These are phyloP conservation scores for Crax fasciolata DNA, from an alignment of 2,797 vertebrate species.

Conservation along the genomic window DNA sequence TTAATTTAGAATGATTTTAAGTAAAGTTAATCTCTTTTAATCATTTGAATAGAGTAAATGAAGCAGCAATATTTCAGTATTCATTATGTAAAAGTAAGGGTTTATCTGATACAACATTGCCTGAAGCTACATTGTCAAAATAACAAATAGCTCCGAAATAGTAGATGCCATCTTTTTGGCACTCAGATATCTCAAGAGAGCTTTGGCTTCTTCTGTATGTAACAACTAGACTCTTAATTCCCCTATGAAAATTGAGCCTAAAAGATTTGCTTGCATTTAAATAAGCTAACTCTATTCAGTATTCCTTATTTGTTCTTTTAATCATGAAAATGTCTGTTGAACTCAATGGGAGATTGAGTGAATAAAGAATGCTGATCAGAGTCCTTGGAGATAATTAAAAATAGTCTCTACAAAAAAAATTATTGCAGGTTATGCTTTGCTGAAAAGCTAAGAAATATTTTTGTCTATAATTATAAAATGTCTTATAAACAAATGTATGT, in stretches of 20 bases:
- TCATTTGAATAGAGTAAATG: constrained; percentile 11
- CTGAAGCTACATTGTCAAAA: constrained; percentile 42
- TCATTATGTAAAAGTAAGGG: constrained; percentile 28
- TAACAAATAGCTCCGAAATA: constrained; percentile 14
- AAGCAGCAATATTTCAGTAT: constrained; percentile 38
- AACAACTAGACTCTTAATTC: constrained; percentile 2
- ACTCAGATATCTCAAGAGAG: neutral
- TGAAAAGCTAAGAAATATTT: neutral
- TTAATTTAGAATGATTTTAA: constrained; percentile 10
- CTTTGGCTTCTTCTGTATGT: neutral
- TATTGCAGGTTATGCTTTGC: neutral
- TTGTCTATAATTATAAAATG: neutral
- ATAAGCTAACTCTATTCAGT: neutral
- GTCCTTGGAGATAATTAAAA: constrained; percentile 25
- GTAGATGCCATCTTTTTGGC: constrained; percentile 45
- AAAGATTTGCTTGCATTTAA: constrained; percentile 26
- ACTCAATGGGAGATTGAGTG: constrained; percentile 14
- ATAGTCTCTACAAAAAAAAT: neutral
- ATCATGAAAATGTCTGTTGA: constrained; percentile 24
- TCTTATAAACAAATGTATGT: neutral
- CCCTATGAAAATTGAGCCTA: constrained; percentile 2
- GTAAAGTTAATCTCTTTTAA: constrained; percentile 41
- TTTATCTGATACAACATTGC: constrained; percentile 26
- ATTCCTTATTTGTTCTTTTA: constrained; percentile 14
- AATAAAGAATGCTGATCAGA: neutral